Conservation (phyloP, 2,113 vertebrate species). For the Coturnix japonica region DNA sequence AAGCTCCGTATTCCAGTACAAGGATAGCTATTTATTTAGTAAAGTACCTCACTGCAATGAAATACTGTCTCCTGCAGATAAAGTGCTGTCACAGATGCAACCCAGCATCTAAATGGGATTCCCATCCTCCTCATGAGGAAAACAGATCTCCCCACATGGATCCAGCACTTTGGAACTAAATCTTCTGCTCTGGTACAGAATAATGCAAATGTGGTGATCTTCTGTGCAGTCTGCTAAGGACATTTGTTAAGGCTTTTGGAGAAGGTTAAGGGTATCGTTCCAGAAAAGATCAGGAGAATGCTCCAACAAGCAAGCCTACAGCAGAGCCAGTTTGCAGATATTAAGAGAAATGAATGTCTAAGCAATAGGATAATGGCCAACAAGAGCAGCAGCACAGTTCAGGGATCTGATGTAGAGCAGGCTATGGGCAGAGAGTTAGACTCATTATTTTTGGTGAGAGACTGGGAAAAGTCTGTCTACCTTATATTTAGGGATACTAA, state of each 20-base stretch:
- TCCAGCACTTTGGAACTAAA: neutral
- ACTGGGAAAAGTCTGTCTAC: neutral
- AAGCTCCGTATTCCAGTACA: neutral
- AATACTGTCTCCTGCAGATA: neutral
- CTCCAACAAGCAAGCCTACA: neutral
- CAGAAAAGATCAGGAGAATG: neutral
- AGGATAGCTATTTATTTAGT: neutral
- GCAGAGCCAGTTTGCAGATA: neutral
- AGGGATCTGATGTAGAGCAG: neutral
- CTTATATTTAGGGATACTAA: neutral
- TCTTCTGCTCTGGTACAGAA: neutral
- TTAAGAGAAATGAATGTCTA: neutral
- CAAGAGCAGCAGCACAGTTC: neutral
- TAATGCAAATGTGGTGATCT: neutral
- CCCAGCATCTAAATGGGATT: neutral
- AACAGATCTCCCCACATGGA: rapidly evolving
- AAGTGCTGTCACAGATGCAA: neutral
- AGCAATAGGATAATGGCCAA: neutral
- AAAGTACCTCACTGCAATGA: neutral
- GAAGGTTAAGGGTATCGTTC: neutral
- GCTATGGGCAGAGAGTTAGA: neutral
- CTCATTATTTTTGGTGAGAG: neutral
- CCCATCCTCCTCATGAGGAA: neutral
- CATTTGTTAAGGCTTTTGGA: neutral
- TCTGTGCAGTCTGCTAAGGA: neutral